Conservation (phyloP, 2,113 vertebrate species). For the Ursus arctos region DNA sequence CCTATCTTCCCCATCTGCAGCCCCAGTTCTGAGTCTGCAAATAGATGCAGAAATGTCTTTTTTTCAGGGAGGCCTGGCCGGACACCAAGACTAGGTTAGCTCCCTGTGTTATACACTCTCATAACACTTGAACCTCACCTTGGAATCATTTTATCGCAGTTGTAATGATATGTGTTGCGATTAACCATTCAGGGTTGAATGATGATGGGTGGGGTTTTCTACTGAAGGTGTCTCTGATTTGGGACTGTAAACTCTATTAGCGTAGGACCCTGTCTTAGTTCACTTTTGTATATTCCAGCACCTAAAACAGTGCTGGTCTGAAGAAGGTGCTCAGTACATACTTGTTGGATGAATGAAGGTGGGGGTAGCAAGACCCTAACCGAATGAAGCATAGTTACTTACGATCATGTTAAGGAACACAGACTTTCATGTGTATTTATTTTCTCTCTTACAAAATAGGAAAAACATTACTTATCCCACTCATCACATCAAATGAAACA, state of each 20-base stretch:
- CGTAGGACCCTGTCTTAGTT: neutral
- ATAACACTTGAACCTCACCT: neutral
- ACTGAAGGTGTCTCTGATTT: neutral
- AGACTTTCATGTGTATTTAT: constrained; percentile 56
- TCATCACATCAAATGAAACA: constrained; percentile 39
- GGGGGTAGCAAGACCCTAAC: neutral
- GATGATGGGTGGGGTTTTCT: neutral
- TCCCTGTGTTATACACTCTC: neutral
- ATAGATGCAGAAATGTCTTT: neutral
- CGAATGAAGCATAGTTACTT: constrained; percentile 5
- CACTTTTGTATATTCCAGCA: neutral
- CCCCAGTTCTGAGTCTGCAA: neutral
- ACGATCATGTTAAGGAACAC: constrained; percentile 26
- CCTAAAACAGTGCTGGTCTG: neutral
- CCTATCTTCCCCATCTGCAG: neutral
- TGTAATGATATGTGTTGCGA: constrained; percentile 9
- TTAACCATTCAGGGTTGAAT: constrained; percentile 17
- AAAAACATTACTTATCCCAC: constrained; percentile 13
- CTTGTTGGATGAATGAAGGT: neutral
- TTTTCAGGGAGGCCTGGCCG: neutral
- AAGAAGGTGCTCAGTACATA: neutral
- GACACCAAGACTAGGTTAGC: neutral
- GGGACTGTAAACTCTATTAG: neutral
- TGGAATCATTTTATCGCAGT: neutral
- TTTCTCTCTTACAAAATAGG: constrained; percentile 45